These are phyloP conservation scores for Hassar affinis DNA, from an alignment of 2,113 vertebrate species.

Conservation along the genomic window DNA sequence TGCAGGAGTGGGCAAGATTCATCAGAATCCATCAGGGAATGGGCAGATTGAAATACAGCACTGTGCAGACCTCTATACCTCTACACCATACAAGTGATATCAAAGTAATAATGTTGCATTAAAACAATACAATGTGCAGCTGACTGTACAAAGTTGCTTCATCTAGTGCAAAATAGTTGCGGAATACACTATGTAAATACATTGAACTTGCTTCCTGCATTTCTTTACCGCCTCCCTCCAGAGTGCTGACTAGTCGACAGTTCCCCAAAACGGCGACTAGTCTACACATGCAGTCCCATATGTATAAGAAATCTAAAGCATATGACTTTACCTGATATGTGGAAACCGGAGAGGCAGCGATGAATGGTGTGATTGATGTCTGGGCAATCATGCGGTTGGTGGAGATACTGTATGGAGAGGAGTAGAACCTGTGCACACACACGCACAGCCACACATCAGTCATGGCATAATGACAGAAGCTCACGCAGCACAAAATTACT, in stretches of 20 bases:
- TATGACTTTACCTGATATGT: constrained; percentile 91
- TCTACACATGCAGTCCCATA: neutral
- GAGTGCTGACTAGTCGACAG: neutral
- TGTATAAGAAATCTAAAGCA: neutral
- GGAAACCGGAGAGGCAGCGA: constrained; percentile 97
- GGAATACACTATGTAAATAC: neutral
- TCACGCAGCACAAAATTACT: neutral
- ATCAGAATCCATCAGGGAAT: neutral
- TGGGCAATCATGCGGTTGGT: constrained; percentile 99
- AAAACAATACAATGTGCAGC: too few relatives aligned
- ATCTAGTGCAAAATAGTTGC: neutral
- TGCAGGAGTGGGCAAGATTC: neutral
- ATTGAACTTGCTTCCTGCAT: neutral
- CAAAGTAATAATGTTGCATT: neutral
- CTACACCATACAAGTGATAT: neutral
- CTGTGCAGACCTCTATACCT: neutral
- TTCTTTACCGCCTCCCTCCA: neutral
- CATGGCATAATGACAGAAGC: constrained; percentile 1
- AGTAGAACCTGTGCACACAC: constrained; percentile 85
- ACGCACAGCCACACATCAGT: constrained; percentile 18
- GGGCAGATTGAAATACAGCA: neutral
- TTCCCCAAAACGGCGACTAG: neutral
- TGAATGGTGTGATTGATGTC: constrained; percentile 98
- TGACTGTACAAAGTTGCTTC: neutral
- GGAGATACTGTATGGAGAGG: constrained; percentile 98